A percentile compares a stretch with the other conserved stretches of the same genome.
Conservation (phyloP, 1,140 invertebrate genomes). For the Heterodera schachtii region DNA sequence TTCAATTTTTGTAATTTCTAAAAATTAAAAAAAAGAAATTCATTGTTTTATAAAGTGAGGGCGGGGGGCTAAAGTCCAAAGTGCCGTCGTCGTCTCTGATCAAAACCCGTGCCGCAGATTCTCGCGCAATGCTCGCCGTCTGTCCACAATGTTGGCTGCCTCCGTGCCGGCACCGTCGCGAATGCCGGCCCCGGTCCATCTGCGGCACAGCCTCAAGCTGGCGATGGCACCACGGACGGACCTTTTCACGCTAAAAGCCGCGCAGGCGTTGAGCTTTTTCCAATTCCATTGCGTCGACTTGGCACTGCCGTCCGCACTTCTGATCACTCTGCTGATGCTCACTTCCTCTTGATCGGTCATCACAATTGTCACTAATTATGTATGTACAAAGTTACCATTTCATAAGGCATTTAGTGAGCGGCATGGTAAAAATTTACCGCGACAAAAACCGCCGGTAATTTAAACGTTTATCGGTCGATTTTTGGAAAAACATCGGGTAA, state of each 20-base stretch:
- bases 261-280: constrained; percentile 56
- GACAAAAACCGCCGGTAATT: too few relatives aligned
- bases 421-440: too few relatives aligned
- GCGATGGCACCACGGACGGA: constrained; percentile 29
- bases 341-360: neutral
- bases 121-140: constrained; percentile 51
- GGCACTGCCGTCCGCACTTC: neutral
- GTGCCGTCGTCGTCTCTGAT: neutral
- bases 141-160: constrained; percentile 57
- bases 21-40: too few relatives aligned
- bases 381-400: neutral
- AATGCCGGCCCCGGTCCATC: neutral
- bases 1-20: too few relatives aligned
- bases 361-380: neutral
- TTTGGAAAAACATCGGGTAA: too few relatives aligned
- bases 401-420: too few relatives aligned
- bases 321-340: neutral
- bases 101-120: constrained; percentile 50
- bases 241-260: constrained; percentile 53
- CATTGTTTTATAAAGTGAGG: too few relatives aligned
- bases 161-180: constrained; percentile 35
- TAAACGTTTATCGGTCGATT: too few relatives aligned
- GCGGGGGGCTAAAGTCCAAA: too few relatives aligned
- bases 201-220: constrained; percentile 52
- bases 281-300: constrained; percentile 54